These are phyloP conservation scores for Exocentrus adspersus DNA, from an alignment of 2,888 invertebrate genomes.

Conservation along the genomic window DNA sequence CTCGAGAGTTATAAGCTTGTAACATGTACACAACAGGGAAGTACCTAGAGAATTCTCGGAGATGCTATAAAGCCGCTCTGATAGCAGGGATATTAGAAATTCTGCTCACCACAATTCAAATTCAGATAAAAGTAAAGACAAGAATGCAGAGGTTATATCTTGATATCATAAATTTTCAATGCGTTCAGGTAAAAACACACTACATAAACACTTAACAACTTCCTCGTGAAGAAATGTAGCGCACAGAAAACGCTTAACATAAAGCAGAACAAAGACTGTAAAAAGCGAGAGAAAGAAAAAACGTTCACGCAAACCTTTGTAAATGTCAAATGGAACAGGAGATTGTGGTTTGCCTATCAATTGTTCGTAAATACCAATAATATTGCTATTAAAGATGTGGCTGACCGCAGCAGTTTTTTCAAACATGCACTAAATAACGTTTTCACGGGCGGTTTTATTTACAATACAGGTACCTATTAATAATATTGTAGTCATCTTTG, in stretches of 20 bases:
- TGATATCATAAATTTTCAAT: conserved; percentile 41
- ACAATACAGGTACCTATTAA: too few species aligned
- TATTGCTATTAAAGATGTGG: conserved; percentile 26
- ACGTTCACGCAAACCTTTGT: conserved; percentile 14
- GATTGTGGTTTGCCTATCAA: conserved; percentile 30
- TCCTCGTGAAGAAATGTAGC: conserved; percentile 39
- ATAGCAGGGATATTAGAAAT: conserved; percentile 28
- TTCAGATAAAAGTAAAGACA: conserved; percentile 28
- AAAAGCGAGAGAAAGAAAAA: conserved; percentile 29
- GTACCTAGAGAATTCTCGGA: not conserved
- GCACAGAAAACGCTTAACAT: conserved; percentile 26
- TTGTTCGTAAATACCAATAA: conserved; percentile 22
- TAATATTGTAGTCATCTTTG: too few species aligned
- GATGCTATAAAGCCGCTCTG: conserved; percentile 8
- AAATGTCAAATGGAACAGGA: conserved; percentile 20
- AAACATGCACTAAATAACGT: conserved; percentile 3
- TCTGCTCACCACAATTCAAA: conserved; percentile 35
- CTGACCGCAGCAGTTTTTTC: conserved; percentile 10
- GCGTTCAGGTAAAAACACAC: conserved; percentile 38
- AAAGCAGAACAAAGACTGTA: conserved; percentile 29
- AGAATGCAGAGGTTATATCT: conserved; percentile 34
- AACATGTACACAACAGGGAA: too few species aligned
- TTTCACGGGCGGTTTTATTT: not conserved
- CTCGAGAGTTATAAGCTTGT: too few species aligned
- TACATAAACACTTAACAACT: conserved; percentile 38